Conservation (phyloP, 2,888 invertebrate genomes). For the Cetonia aurata region DNA sequence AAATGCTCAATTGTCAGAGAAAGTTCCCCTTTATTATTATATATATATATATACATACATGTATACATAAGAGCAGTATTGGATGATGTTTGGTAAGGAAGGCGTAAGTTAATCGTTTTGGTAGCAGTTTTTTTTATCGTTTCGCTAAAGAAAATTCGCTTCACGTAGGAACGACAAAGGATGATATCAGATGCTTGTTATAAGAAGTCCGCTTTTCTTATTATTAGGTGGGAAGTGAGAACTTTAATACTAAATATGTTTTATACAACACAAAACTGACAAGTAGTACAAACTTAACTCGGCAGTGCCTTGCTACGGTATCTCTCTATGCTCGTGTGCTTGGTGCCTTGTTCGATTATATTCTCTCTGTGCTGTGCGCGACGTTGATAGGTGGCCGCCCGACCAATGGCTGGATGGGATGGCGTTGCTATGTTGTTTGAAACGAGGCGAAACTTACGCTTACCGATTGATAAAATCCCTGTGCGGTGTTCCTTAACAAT, state of each 20-base stretch:
- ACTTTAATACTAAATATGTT: conserved; percentile 44
- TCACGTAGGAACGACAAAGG: conserved; percentile 7
- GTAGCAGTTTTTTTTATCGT: not conserved
- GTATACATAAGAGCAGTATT: not conserved
- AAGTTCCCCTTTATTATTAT: conserved; percentile 10
- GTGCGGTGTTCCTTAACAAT: conserved; percentile 24
- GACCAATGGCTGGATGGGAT: conserved; percentile 54
- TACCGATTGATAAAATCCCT: conserved; percentile 34
- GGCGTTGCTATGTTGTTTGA: conserved; percentile 56
- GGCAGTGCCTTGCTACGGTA: conserved; percentile 53
- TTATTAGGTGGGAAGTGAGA: conserved; percentile 32
- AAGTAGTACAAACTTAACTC: conserved; percentile 49
- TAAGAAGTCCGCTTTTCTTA: no score
- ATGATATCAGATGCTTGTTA: no score
- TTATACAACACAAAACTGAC: conserved; percentile 49
- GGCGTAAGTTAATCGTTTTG: no score
- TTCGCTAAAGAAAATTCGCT: conserved; percentile 7
- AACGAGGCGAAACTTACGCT: conserved; percentile 41
- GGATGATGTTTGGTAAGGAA: no score
- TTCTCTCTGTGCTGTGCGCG: conserved; percentile 52
- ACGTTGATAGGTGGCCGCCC: conserved; percentile 54
- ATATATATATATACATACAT: not conserved
- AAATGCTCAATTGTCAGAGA: conserved; percentile 18
- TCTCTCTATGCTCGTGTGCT: conserved; percentile 48
- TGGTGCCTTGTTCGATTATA: conserved; percentile 54